Evolutionary conservation across 2,888 invertebrate genomes (phyloP), one percentile per base, ranked within the genome.

Genomic region (Gryllus longicercus): DNA sequence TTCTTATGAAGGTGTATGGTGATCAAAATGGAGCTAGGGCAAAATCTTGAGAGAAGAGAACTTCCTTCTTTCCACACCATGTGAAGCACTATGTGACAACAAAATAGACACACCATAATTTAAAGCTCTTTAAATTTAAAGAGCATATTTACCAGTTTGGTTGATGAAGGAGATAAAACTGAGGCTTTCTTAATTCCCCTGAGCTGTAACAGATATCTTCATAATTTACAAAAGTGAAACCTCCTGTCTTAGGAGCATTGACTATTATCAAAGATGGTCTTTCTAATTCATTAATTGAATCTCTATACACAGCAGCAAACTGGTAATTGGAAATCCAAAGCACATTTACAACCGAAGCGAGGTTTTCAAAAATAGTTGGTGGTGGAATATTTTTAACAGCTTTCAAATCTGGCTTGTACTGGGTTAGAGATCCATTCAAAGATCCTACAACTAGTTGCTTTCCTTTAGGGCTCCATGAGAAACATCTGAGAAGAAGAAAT

Each of bases 401-500:
- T 81, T 95, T 94, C 78, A 98, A 87, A 84, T 96, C 96, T 0
- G 97, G 97, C 86, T 97, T 97, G 85, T 94, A 93, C 86, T 98
- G 98, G 21, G 93, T 91, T 76, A 99, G 89, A 75, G 91, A 92
- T 0, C 98, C 98, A 86, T 93, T 92, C 79, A 88, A 90, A 84
- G 94, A 94, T 0, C 98, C 99, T 0, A 96, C 92, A 0, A 96
- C 96, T 50, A 99, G 88, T 87, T 99, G 98, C 86, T 99, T 99
- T 50, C 99, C 99, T 87, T 98, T 98, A 0, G 98, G 98, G 86
- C 98, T 98, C 98, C 98, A 99, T 85, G 86, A 90, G 84, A 85
- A 88, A 86, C 83, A 85, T 84, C 84, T 87, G 80, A 80, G 80
- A 74, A 81, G 76, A 79, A 81, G 78, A 18, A 83, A 77, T 10